Conservation (phyloP, 2,888 invertebrate species). For the Hirtodrosophila histrioides region DNA sequence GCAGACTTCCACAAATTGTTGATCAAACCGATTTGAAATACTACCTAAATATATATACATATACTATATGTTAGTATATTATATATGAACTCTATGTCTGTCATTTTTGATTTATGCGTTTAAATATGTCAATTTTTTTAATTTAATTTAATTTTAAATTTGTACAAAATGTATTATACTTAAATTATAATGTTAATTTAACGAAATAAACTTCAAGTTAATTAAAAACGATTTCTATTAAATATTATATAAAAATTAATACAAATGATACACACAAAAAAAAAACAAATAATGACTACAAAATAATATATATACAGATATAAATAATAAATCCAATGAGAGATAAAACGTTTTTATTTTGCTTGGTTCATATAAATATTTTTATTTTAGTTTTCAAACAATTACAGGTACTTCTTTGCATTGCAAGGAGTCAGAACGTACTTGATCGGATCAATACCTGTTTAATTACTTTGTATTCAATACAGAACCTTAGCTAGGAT, state of each 20-base stretch:
- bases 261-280: slow-evolving; percentile 14
- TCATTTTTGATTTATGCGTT: slow-evolving; percentile 41
- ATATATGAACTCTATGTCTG: slow-evolving; percentile 32
- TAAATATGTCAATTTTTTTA: slow-evolving; percentile 51
- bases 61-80: slow-evolving; percentile 8
- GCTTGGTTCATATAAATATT: not conserved
- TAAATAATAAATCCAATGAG: slow-evolving; percentile 13
- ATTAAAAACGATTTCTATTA: slow-evolving; percentile 32
- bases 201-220: slow-evolving; percentile 74
- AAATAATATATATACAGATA: slow-evolving; percentile 7
- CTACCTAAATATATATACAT: slow-evolving; percentile 18
- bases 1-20: slow-evolving; percentile 52
- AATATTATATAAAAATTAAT: slow-evolving; percentile 32
- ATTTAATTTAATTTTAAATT: slow-evolving; percentile 78
- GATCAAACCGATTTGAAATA: slow-evolving; percentile 48
- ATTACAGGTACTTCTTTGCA: no score
- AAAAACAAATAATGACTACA: slow-evolving; percentile 1
- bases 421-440: no score
- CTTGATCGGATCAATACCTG: no score
- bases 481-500: no score
- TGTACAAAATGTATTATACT: slow-evolving; percentile 84
- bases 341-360: slow-evolving; percentile 1
- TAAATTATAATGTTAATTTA: slow-evolving; percentile 76
- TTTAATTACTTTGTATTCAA: no score
- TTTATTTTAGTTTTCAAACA: no score